phyloP scores from a whole-genome alignment of 2,888 invertebrate species.

The Luperina testacea region DNA sequence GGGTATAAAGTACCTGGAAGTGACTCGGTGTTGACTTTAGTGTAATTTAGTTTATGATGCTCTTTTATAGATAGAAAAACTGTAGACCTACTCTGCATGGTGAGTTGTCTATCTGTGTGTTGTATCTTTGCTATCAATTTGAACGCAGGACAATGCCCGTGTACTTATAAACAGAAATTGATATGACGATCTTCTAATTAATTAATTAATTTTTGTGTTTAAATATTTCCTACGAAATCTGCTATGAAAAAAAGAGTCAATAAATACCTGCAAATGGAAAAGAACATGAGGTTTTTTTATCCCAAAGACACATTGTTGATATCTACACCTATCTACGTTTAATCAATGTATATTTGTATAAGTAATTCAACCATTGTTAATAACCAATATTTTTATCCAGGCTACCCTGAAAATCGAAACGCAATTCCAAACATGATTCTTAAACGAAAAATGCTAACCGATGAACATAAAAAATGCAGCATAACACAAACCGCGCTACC shows the following conservation, averaged over 20 bases:
- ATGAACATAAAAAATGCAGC: conserved; percentile 39
- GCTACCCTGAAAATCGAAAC: background rate
- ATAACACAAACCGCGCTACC: conserved; percentile 35
- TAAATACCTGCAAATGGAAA: background rate
- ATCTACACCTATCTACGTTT: background rate
- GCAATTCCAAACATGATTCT: background rate
- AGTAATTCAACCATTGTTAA: background rate
- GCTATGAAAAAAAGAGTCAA: too few relatives aligned
- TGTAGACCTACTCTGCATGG: background rate
- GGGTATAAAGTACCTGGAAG: conserved; percentile 71
- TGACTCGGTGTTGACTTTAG: conserved; percentile 50
- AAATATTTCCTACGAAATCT: background rate
- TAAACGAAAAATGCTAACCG: conserved; percentile 11
- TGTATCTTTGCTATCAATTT: background rate
- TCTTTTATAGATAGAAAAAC: background rate
- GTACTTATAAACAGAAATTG: background rate
- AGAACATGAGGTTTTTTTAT: too few relatives aligned
- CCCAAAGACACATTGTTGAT: background rate
- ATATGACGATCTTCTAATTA: too few relatives aligned
- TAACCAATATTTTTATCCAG: background rate
- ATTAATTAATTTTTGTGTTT: background rate
- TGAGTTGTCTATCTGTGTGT: background rate
- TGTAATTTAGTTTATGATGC: conserved; percentile 14
- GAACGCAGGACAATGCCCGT: background rate
- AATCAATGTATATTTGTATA: background rate